A percentile compares a stretch with the other conserved stretches of the same genome.
Evolutionary conservation across 2,113 vertebrate species (phyloP).

Genomic region (Sebastes fasciatus): DNA sequence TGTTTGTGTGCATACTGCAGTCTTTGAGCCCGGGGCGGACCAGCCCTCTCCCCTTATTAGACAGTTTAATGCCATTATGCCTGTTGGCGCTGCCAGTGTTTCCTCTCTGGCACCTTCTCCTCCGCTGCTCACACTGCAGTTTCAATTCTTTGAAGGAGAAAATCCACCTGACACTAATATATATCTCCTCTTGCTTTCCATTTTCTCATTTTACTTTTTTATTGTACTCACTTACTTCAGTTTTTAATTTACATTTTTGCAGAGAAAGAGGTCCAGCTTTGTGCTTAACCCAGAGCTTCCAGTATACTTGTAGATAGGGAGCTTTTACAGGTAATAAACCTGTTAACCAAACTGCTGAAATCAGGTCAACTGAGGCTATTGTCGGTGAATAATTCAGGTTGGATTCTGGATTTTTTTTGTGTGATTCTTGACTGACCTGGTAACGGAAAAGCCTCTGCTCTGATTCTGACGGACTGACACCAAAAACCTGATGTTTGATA

Average conservation of each 20-base stretch:
- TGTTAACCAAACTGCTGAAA: not conserved
- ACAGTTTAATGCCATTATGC: conserved; percentile 71
- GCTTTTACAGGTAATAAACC: not conserved
- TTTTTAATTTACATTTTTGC: conserved; percentile 14
- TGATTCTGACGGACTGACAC: not conserved
- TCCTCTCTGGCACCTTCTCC: conserved; percentile 57
- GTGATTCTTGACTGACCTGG: not conserved
- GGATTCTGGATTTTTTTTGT: conserved; percentile 1
- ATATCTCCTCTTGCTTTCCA: conserved; percentile 2
- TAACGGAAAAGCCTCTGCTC: not conserved
- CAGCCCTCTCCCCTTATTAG: conserved; percentile 68
- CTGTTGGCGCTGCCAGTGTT: conserved; percentile 62
- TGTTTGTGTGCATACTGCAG: conserved; percentile 74
- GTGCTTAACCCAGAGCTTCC: not conserved
- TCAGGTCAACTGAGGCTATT: conserved; percentile 9
- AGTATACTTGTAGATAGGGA: not conserved
- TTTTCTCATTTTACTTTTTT: conserved; percentile 7
- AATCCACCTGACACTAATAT: conserved; percentile 18
- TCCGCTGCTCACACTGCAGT: conserved; percentile 62
- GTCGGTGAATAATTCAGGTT: conserved; percentile 1
- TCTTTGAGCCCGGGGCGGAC: conserved; percentile 65
- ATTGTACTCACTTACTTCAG: not conserved
- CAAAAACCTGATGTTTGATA: not conserved
- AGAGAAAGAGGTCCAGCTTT: not conserved
- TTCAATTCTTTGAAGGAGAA: conserved; percentile 40